Conservation (phyloP, 1,140 invertebrate genomes). For the Papilio glaucus region DNA sequence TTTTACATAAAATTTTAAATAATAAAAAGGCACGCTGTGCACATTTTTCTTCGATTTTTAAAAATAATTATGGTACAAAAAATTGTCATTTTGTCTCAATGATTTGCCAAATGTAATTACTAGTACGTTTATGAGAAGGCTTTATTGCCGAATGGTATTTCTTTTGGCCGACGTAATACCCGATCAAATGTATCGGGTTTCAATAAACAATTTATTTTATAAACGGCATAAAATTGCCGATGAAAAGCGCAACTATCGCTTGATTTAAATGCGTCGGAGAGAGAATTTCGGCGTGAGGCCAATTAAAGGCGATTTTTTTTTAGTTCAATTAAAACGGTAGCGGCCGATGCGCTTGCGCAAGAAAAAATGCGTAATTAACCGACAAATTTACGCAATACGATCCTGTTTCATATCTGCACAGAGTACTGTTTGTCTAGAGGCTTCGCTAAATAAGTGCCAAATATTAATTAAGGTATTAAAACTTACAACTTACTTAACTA, state of each 20-base stretch:
- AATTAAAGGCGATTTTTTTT: slow-evolving; percentile 52
- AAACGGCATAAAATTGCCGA: slow-evolving; percentile 52
- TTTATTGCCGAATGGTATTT: slow-evolving; percentile 13
- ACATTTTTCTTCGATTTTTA: not conserved
- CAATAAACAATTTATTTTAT: slow-evolving; percentile 37
- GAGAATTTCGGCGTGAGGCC: slow-evolving; percentile 43
- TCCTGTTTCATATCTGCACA: slow-evolving; percentile 51
- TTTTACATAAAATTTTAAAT: not conserved
- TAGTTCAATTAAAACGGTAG: slow-evolving; percentile 71
- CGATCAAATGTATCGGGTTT: slow-evolving; percentile 11
- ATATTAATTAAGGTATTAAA: too few relatives aligned
- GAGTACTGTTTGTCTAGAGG: slow-evolving; percentile 23
- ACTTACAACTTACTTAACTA: too few relatives aligned
- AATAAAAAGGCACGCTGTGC: not conserved
- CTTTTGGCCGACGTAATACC: slow-evolving; percentile 10
- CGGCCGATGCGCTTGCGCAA: slow-evolving; percentile 55
- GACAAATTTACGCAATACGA: slow-evolving; percentile 67
- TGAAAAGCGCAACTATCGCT: slow-evolving; percentile 50
- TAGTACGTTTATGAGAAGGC: not conserved
- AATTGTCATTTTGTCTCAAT: slow-evolving; percentile 14
- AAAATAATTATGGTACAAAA: not conserved
- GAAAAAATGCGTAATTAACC: slow-evolving; percentile 55
- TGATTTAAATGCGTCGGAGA: slow-evolving; percentile 52
- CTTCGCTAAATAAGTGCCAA: not conserved
- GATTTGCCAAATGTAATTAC: slow-evolving; percentile 16